These are phyloP conservation scores for Drosophila picticornis DNA, from an alignment of 2,888 invertebrate species.

Conservation along the genomic window DNA sequence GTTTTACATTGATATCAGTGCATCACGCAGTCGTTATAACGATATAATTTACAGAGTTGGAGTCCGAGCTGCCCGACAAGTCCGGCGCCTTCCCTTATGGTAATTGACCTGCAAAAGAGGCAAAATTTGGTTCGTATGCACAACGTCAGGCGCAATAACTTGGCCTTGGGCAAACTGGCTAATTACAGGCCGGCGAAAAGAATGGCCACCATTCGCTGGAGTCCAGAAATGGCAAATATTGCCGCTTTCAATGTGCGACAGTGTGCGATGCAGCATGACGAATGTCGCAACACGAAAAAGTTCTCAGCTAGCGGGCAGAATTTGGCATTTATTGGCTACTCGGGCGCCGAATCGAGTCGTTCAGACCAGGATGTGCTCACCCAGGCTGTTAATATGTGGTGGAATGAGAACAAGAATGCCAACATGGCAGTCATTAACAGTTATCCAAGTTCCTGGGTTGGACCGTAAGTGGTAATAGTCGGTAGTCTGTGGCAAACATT, in stretches of 20 bases:
- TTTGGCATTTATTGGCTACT: slow-evolving; percentile 25
- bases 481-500: no score
- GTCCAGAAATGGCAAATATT: slow-evolving; percentile 47
- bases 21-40: not conserved
- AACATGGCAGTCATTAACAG: slow-evolving; percentile 42
- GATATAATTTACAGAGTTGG: slow-evolving; percentile 36
- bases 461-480: slow-evolving; percentile 38
- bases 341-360: not conserved
- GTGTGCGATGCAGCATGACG: slow-evolving; percentile 53
- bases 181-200: slow-evolving; percentile 33
- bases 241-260: slow-evolving; percentile 51
- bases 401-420: slow-evolving; percentile 49
- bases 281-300: slow-evolving; percentile 49
- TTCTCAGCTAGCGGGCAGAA: slow-evolving; percentile 55
- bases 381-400: slow-evolving; percentile 46
- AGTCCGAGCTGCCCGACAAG: slow-evolving; percentile 35
- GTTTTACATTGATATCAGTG: not conserved
- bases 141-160: slow-evolving; percentile 39
- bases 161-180: slow-evolving; percentile 40
- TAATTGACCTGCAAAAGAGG: not conserved
- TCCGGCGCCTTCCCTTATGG: slow-evolving; percentile 30
- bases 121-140: slow-evolving; percentile 28
- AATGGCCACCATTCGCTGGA: slow-evolving; percentile 63
- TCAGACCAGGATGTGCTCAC: slow-evolving; percentile 6
- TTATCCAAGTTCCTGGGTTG: slow-evolving; percentile 34